These are phyloP conservation scores for Spatula versicolor DNA, from an alignment of 2,797 vertebrate genomes.

Conservation along the genomic window DNA sequence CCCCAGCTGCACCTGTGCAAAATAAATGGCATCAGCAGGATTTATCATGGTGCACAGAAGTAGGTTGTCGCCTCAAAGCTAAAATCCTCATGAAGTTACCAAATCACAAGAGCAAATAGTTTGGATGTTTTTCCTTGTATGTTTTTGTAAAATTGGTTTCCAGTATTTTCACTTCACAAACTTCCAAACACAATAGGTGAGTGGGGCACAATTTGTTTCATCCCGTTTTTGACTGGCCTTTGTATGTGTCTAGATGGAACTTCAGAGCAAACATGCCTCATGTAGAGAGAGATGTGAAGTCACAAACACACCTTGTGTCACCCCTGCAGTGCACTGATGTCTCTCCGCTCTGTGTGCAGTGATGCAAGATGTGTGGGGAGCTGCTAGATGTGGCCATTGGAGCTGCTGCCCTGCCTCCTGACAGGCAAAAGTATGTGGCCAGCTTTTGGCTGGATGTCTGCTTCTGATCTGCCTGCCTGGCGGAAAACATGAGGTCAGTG, in stretches of 20 bases:
- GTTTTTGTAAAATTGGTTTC: neutral
- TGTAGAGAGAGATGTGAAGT: fast-evolving
- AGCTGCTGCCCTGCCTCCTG: neutral
- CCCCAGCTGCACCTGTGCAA: neutral
- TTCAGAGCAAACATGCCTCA: neutral
- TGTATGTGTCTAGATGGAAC: fast-evolving
- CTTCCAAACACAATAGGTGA: fast-evolving
- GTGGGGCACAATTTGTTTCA: neutral
- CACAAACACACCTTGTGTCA: too few species aligned
- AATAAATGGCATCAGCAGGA: neutral
- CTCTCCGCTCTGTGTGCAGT: fast-evolving
- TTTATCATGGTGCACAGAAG: neutral
- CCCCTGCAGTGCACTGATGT: fast-evolving
- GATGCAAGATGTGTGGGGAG: fast-evolving
- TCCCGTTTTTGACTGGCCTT: neutral
- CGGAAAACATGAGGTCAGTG: neutral
- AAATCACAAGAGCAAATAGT: neutral
- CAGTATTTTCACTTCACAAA: neutral
- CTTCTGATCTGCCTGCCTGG: neutral
- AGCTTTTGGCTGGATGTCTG: neutral
- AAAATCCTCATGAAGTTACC: neutral
- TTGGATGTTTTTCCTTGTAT: neutral
- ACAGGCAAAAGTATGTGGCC: neutral
- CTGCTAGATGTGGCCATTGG: neutral
- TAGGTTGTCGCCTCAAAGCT: neutral